A percentile compares a stretch with the other conserved stretches of the same genome.
These are phyloP conservation scores for Diadegma fenestrale DNA, from an alignment of 2,888 invertebrate genomes.

Conservation along the genomic window DNA sequence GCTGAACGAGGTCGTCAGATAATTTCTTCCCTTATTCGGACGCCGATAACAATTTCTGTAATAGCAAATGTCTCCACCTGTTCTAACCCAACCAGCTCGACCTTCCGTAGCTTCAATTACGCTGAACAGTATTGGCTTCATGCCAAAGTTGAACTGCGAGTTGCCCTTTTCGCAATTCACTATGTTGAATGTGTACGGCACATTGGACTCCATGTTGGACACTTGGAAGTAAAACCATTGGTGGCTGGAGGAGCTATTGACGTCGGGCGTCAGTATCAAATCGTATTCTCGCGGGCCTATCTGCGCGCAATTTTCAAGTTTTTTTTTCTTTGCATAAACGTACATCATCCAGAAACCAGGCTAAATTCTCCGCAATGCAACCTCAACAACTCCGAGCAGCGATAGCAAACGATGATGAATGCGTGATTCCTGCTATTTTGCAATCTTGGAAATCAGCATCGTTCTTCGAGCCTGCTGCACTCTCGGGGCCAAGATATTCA, in stretches of 20 bases:
- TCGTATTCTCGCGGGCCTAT: slow-evolving; percentile 92
- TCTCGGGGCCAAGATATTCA: background rate
- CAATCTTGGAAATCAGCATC: background rate
- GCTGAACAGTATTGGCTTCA: slow-evolving; percentile 96
- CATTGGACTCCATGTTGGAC: slow-evolving; percentile 90
- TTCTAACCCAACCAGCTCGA: slow-evolving; percentile 89
- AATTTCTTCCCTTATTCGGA: slow-evolving; percentile 87
- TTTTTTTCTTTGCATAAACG: slow-evolving; percentile 3
- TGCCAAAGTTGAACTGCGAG: slow-evolving; percentile 95
- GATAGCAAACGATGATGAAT: background rate
- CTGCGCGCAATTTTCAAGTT: slow-evolving; percentile 84
- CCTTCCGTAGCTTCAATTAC: slow-evolving; percentile 89
- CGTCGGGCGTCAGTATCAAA: slow-evolving; percentile 92
- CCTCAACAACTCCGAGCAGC: background rate
- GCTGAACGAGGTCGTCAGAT: slow-evolving; percentile 92
- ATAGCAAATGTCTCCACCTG: slow-evolving; percentile 92
- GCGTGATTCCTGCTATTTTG: background rate
- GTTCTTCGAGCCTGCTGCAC: background rate
- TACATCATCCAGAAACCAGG: background rate
- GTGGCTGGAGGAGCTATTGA: slow-evolving; percentile 91
- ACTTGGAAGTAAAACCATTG: slow-evolving; percentile 97
- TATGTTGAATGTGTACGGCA: slow-evolving; percentile 93
- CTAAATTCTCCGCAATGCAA: background rate
- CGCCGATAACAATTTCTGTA: slow-evolving; percentile 91
- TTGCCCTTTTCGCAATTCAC: slow-evolving; percentile 95